Evolutionary conservation across 1,140 invertebrate genomes (phyloP), one percentile per base, ranked within the genome.

Genomic region (Epicauta chinensis): DNA sequence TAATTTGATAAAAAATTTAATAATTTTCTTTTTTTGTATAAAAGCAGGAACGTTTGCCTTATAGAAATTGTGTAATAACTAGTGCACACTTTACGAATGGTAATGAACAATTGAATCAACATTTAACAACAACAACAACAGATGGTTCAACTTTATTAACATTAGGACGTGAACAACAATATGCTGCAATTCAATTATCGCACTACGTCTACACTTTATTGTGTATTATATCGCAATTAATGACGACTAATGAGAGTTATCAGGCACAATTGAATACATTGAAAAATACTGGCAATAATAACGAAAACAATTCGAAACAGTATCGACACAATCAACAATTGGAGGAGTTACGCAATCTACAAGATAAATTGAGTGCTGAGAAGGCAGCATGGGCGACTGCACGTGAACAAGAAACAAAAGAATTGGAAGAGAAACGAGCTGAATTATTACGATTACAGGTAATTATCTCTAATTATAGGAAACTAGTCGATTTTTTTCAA

Each of bases 141-240:
- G 70, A 70, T 44, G 64, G 60, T 51, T 72, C 70, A 38, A 71
- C 69, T 51, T 71, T 74, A 61, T 55, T 75, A 31, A 69, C 72
- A 16, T 53, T 75, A 12, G 77, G 73, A 12, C 69, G 64, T 74
- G 83, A 86, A 63, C 80, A 84, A 55, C 83, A 85, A 61, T 77
- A 81, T 60, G 79, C 84, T 1, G 85, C 85, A 37, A 73, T 90
- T 16, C 81, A 83, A 56, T 73, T 91, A 16, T 86, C 87, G 11
- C 85, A 91, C 69, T 84, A 89, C 54, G 78, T 92, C 38, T 89
- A 91, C 67, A 89, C 84, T 1, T 72, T 92, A 29, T 75, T 89
- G 0, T 89, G 85, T 65, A 87, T 91, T 53, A 87, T 90, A 53
- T 89, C 82, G 55, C 87, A 89, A 68, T 82, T 91, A 61, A 86